These are phyloP conservation scores for Hirtodrosophila alboralis DNA, from an alignment of 2,888 invertebrate species.

Conservation along the genomic window DNA sequence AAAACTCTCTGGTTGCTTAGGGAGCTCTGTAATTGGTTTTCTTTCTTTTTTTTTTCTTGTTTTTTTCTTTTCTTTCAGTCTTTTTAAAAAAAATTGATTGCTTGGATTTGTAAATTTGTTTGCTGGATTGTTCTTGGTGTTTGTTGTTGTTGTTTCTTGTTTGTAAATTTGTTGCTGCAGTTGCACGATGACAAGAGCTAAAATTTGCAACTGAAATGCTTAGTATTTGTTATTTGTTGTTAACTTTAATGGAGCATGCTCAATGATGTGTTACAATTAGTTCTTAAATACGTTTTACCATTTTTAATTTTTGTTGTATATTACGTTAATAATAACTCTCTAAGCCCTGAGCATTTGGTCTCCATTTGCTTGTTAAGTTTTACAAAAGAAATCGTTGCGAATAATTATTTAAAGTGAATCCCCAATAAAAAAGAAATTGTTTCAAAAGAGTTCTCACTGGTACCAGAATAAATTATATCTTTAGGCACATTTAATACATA, in stretches of 20 bases:
- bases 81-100: constrained; percentile 74
- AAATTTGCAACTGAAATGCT: constrained; percentile 50
- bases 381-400: constrained; percentile 66
- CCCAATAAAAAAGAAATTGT: constrained; percentile 71
- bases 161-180: constrained; percentile 19
- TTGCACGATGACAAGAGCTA: constrained; percentile 40
- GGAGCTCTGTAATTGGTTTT: constrained; percentile 29
- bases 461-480: constrained; percentile 53
- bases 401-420: constrained; percentile 51
- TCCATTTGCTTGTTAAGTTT: constrained; percentile 77
- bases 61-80: constrained; percentile 64
- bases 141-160: constrained; percentile 22
- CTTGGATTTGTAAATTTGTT: constrained; percentile 75
- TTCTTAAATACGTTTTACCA: constrained; percentile 57
- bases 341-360: constrained; percentile 82
- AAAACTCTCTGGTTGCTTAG: constrained; percentile 35
- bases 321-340: constrained; percentile 67
- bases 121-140: constrained; percentile 70
- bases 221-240: constrained; percentile 26
- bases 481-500: constrained; percentile 82
- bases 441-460: constrained; percentile 38
- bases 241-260: constrained; percentile 73
- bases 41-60: constrained; percentile 30
- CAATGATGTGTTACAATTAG: constrained; percentile 73
- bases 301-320: constrained; percentile 39